Evolutionary conservation across 2,797 vertebrate genomes (phyloP), one percentile per base, ranked within the genome.

Genomic region (Sciurus carolinensis): DNA sequence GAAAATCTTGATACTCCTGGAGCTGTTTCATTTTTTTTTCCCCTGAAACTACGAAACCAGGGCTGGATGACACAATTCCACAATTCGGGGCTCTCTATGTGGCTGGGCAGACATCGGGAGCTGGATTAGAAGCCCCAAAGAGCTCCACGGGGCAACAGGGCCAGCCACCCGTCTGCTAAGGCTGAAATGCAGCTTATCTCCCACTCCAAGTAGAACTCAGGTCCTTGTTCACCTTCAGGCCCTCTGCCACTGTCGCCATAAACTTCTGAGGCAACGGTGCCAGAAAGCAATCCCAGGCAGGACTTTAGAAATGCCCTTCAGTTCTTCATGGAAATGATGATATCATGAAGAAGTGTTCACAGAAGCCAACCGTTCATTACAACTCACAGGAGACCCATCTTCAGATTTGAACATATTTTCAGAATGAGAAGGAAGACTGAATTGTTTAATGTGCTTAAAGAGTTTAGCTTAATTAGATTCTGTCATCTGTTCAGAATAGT

Each of bases 401-500:
- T 90, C 72, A 39, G 24, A 81, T 77, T 0, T 64, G 73, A 89
- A 54, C 39, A 13, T 42, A 77, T 75, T 84, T 90, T 76, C n/a
- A 85, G 73, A 67, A 81, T 0, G 5, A 89, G 39, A 71, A 94
- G 30, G 42, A 72, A 71, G 59, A 73, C 2, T 18, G 77, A 72
- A 36, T 69, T 92, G 54, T 91, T 83, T 50, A 73, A 92, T 62
- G 57, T 77, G 67, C 81, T 73, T 92, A 57, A 81, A 92, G 39
- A 30, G 24, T 81, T 96, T 75, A 75, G 20, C 33, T 87, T 90
- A 90, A 92, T 95, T 91, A 93, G 52, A 84, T 66, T 83, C 84
- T 87, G 28, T 87, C 76, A 76, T 86, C 83, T 50, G 39, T 22
- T 75, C 81, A 92, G 95, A 95, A 92, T 91, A 85, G 50, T 66